Conservation (phyloP, 2,888 invertebrate genomes). For the Ormyrus labotus region DNA sequence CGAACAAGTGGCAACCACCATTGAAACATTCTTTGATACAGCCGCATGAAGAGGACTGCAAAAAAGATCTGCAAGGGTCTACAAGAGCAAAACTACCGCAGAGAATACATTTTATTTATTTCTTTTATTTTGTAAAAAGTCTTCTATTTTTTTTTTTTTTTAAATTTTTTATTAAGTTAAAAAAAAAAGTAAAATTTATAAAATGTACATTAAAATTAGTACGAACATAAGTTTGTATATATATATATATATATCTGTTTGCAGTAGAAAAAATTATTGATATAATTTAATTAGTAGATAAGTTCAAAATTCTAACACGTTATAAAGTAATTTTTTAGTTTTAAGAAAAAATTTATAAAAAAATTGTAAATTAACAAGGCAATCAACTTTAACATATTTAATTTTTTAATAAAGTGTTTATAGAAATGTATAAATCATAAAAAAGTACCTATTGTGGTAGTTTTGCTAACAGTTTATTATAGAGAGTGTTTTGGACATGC, state of each 20-base stretch:
- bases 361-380: conserved; percentile 38
- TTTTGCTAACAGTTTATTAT: conserved; percentile 42
- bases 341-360: conserved; percentile 34
- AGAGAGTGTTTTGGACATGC: conserved; percentile 32
- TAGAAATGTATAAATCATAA: conserved; percentile 32
- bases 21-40: conserved; percentile 95
- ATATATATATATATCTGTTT: no score
- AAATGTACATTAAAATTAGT: no score
- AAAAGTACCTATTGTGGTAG: conserved; percentile 31
- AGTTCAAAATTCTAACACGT: conserved; percentile 9
- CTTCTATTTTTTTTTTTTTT: background rate
- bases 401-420: conserved; percentile 31
- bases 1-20: conserved; percentile 87
- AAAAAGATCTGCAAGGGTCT: background rate
- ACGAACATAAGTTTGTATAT: no score
- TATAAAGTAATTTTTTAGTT: conserved; percentile 45
- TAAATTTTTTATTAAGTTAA: no score
- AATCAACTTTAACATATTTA: conserved; percentile 42
- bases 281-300: conserved; percentile 40
- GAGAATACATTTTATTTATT: background rate
- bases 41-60: conserved; percentile 79
- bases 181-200: no score
- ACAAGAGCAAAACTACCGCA: conserved; percentile 27
- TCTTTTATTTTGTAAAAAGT: background rate
- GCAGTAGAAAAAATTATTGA: conserved; percentile 31